These are phyloP conservation scores for Ochropacha duplaris DNA, from an alignment of 2,888 invertebrate genomes.

Conservation along the genomic window DNA sequence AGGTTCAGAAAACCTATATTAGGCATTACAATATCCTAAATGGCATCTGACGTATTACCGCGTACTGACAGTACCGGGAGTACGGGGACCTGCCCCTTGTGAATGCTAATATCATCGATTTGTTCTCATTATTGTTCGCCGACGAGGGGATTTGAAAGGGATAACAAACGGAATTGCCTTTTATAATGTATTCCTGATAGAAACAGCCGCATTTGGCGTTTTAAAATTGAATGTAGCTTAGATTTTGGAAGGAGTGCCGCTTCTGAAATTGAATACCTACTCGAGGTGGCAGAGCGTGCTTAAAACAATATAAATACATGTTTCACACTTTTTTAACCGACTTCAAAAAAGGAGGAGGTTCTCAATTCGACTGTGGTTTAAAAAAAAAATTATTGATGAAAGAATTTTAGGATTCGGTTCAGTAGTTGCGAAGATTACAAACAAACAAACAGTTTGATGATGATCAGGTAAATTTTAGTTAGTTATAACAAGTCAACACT, in stretches of 20 bases:
- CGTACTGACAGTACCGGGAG: neutral
- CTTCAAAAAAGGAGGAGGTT: too few relatives aligned
- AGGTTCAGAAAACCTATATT: neutral
- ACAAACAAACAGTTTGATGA: too few relatives aligned
- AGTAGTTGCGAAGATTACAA: too few relatives aligned
- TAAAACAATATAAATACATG: too few relatives aligned
- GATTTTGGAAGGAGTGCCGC: neutral
- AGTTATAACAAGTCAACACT: too few relatives aligned
- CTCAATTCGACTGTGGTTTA: too few relatives aligned
- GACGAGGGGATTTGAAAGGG: conserved; percentile 10
- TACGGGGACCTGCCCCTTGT: neutral
- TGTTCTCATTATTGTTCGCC: conserved; percentile 22
- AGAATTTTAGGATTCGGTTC: too few relatives aligned
- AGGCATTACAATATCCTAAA: neutral
- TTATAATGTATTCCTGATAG: neutral
- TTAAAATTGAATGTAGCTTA: neutral
- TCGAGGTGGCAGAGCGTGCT: too few relatives aligned
- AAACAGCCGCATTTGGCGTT: neutral
- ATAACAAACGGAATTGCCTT: neutral
- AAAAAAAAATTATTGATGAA: too few relatives aligned
- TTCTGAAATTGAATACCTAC: too few relatives aligned
- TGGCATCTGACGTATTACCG: neutral
- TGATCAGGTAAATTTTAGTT: too few relatives aligned
- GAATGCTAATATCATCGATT: conserved; percentile 9
- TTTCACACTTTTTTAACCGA: too few relatives aligned